phyloP scores from a whole-genome alignment of 2,113 vertebrate species.

The Callocephalon fimbriatum region DNA sequence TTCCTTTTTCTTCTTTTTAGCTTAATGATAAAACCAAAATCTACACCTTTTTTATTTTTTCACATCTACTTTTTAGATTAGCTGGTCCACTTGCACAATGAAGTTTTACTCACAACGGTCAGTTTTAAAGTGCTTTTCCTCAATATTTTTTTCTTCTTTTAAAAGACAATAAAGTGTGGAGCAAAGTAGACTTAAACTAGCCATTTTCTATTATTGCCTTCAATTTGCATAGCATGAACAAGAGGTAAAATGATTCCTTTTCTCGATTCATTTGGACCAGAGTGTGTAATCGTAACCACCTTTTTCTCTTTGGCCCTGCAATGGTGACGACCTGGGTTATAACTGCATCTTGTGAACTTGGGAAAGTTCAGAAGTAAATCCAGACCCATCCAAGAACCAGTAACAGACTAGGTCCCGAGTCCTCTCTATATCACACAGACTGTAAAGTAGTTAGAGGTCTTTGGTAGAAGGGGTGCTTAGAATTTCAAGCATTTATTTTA shows the following conservation, averaged over 20 bases:
- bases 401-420: not conserved
- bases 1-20: not conserved
- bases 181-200: not conserved
- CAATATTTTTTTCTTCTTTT: not conserved
- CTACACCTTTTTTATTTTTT: not conserved
- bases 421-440: not conserved
- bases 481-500: not conserved
- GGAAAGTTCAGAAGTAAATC: not conserved
- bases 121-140: not conserved
- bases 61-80: not conserved
- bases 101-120: not conserved
- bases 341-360: not conserved
- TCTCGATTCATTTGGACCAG: not conserved
- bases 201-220: not conserved
- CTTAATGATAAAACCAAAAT: not conserved
- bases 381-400: not conserved
- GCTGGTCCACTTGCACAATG: not conserved
- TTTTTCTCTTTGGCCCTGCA: not conserved
- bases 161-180: not conserved
- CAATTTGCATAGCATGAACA: not conserved
- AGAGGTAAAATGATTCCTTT: not conserved
- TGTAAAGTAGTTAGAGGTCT: not conserved
- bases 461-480: not conserved
- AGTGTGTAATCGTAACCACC: not conserved
- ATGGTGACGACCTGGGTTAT: not conserved